Conservation (phyloP, 2,888 invertebrate species). For the Diaperis boleti region DNA sequence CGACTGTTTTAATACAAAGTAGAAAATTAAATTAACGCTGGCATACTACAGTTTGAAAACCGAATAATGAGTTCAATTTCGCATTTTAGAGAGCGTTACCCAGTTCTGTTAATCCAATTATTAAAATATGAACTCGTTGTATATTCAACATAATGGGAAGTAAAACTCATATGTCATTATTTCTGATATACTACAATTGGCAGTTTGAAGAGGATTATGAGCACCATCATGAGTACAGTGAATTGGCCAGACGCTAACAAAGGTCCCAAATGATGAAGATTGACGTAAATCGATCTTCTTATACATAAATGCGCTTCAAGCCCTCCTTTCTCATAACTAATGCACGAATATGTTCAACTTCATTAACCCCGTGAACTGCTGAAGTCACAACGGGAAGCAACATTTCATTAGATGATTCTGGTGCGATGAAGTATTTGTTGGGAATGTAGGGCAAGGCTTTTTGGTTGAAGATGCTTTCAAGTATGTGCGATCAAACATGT, state of each 20-base stretch:
- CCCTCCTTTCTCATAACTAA: background rate
- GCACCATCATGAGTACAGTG: slow-evolving; percentile 9
- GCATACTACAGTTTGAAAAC: too few relatives aligned
- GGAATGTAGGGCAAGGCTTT: too few relatives aligned
- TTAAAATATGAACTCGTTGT: too few relatives aligned
- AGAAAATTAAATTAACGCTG: too few relatives aligned
- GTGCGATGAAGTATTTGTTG: too few relatives aligned
- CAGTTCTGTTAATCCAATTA: too few relatives aligned
- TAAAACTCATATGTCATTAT: too few relatives aligned
- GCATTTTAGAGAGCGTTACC: too few relatives aligned
- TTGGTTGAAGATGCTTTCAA: background rate
- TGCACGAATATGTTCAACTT: background rate
- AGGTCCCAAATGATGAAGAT: slow-evolving; percentile 14
- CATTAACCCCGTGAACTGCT: background rate
- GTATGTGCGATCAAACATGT: background rate
- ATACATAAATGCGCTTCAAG: background rate
- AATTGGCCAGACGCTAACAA: slow-evolving; percentile 3
- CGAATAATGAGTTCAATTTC: too few relatives aligned
- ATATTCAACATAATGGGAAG: too few relatives aligned
- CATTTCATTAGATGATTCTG: too few relatives aligned
- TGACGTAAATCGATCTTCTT: slow-evolving; percentile 8
- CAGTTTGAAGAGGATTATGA: slow-evolving; percentile 16
- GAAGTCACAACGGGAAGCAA: background rate
- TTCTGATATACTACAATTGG: slow-evolving; percentile 20
- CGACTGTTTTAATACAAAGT: too few relatives aligned